A percentile compares a stretch with the other conserved stretches of the same genome.
phyloP scores from a whole-genome alignment of 92 coral and sea anemone genomes.

The Epizoanthus scotinus region DNA sequence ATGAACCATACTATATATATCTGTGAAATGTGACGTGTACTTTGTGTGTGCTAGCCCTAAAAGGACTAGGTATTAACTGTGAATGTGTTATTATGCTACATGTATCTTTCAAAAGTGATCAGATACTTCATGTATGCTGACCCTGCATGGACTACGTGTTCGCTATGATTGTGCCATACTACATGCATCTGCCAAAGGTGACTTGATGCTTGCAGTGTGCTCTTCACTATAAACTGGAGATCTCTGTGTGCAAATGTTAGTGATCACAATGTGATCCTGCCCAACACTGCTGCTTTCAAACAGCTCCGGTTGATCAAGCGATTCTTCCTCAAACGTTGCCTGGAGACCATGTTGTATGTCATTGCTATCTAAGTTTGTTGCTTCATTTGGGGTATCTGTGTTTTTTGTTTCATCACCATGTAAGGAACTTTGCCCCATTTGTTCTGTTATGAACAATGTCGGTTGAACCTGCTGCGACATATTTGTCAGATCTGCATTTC shows the following conservation, averaged over 20 bases:
- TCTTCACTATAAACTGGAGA: constrained; percentile 5
- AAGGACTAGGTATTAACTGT: neutral
- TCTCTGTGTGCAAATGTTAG: neutral
- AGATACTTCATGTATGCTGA: too few relatives aligned
- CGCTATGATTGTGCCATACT: neutral
- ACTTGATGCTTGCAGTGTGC: neutral
- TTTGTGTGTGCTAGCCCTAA: too few relatives aligned
- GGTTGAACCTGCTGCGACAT: constrained; percentile 5
- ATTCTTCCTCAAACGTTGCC: constrained; percentile 5
- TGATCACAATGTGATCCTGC: neutral
- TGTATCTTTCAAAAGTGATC: too few relatives aligned
- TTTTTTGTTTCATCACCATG: neutral
- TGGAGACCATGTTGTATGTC: constrained; percentile 14
- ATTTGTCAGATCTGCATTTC: neutral
- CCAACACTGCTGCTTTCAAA: neutral
- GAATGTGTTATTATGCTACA: too few relatives aligned
- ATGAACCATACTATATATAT: too few relatives aligned
- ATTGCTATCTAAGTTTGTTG: neutral
- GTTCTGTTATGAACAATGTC: neutral
- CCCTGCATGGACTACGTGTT: neutral
- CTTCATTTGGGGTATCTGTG: neutral
- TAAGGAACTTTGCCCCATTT: constrained; percentile 4
- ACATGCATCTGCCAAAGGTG: neutral
- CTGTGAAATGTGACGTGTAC: too few relatives aligned
- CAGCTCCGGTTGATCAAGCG: constrained; percentile 5